Evolutionary conservation across 1,140 invertebrate genomes (phyloP).

Genomic region (Anthonomus grandis): DNA sequence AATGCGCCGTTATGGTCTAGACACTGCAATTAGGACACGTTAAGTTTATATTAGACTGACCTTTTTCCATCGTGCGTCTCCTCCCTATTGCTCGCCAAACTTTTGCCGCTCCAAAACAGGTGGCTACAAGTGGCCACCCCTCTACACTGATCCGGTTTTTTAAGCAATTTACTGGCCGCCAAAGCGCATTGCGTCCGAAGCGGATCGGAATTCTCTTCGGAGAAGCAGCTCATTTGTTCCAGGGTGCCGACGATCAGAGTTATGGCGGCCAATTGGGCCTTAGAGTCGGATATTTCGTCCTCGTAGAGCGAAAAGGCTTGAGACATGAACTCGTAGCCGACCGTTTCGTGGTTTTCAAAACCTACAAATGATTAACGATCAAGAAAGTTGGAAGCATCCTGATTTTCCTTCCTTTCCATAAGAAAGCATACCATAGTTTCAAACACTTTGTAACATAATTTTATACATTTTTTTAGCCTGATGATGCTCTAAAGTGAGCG

Average conservation of each 20-base stretch:
- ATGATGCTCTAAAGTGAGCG: too few species aligned
- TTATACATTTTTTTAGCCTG: too few species aligned
- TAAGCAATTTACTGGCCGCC: slow-evolving; percentile 93
- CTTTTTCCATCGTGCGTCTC: slow-evolving; percentile 83
- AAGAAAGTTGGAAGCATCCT: too few species aligned
- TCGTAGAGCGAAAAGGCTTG: slow-evolving; percentile 97
- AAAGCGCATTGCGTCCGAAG: slow-evolving; percentile 63
- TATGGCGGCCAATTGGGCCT: slow-evolving; percentile 93
- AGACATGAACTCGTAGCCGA: slow-evolving; percentile 98
- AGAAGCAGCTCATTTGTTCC: slow-evolving; percentile 90
- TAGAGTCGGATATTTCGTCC: slow-evolving; percentile 97
- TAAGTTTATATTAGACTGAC: neutral
- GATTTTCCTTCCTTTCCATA: too few species aligned
- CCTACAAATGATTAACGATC: too few species aligned
- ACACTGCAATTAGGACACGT: too few species aligned
- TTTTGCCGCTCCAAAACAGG: slow-evolving; percentile 94
- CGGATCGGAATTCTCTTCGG: slow-evolving; percentile 96
- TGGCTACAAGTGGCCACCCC: slow-evolving; percentile 89
- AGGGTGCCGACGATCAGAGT: slow-evolving; percentile 94
- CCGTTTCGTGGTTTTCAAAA: slow-evolving; percentile 93
- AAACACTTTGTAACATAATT: neutral
- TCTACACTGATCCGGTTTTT: slow-evolving; percentile 96
- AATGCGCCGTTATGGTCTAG: too few species aligned
- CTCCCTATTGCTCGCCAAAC: slow-evolving; percentile 60
- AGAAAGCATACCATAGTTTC: too few species aligned